A percentile compares a stretch with the other conserved stretches of the same genome.
phyloP scores from a whole-genome alignment of 2,113 vertebrate genomes.

The Clarias gariepinus region DNA sequence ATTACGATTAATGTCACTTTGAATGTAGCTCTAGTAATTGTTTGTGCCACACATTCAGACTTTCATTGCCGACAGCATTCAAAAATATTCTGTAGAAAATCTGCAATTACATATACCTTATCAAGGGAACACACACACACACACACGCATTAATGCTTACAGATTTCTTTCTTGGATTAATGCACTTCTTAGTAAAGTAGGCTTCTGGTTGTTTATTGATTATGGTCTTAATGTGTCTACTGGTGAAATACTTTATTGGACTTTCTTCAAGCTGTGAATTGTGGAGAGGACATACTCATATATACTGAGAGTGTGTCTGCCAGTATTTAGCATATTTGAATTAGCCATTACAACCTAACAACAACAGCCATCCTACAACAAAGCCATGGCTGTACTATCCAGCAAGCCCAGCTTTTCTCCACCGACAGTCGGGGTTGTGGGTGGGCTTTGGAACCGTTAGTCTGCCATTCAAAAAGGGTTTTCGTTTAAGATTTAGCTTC shows the following conservation, averaged over 20 bases:
- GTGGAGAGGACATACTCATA: neutral
- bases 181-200: neutral
- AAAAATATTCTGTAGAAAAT: neutral
- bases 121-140: neutral
- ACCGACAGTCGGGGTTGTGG: neutral
- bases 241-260: neutral
- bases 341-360: neutral
- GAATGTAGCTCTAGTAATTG: neutral
- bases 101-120: neutral
- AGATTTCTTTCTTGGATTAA: neutral
- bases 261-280: neutral
- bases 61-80: neutral
- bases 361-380: neutral
- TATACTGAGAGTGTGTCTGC: neutral
- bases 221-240: neutral
- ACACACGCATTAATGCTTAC: neutral
- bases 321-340: neutral
- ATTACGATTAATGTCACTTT: neutral
- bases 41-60: neutral
- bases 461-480: neutral
- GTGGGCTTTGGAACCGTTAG: neutral
- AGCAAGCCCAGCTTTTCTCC: neutral
- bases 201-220: slow-evolving; percentile 4
- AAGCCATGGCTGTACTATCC: neutral
- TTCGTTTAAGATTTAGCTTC: neutral